phyloP scores from a whole-genome alignment of 2,113 vertebrate genomes.

The Seriola rivoliana region DNA sequence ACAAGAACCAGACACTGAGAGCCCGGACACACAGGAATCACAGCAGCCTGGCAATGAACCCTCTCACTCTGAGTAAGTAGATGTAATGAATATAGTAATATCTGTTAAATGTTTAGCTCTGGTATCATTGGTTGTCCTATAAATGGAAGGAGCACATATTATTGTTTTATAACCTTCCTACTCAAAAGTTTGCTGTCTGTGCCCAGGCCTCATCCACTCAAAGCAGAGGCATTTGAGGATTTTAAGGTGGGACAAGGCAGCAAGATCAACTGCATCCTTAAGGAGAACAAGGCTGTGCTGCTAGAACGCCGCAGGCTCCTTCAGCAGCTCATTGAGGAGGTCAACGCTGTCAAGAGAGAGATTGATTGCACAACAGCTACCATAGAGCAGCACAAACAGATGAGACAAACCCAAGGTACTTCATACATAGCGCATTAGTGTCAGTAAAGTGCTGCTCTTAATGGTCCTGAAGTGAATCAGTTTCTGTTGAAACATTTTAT shows the following conservation, averaged over 20 bases:
- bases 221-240: conserved; percentile 84
- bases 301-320: conserved; percentile 77
- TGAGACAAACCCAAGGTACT: conserved; percentile 83
- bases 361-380: conserved; percentile 79
- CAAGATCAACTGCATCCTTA: conserved; percentile 88
- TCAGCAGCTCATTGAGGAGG: conserved; percentile 63
- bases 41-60: conserved; percentile 52
- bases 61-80: conserved; percentile 51
- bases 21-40: conserved; percentile 41
- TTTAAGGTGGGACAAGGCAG: conserved; percentile 87
- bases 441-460: not conserved
- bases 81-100: not conserved
- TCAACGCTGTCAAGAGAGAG: conserved; percentile 84
- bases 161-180: not conserved
- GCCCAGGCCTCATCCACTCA: conserved; percentile 81
- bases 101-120: not conserved
- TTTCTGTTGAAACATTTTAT: no score
- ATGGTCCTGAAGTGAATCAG: no score
- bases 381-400: conserved; percentile 74
- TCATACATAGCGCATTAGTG: no score
- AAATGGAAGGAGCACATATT: not conserved
- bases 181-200: not conserved
- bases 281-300: conserved; percentile 89
- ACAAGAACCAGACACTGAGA: conserved; percentile 54
- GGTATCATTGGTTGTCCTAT: not conserved